Percentiles rank a stretch among this genome's conserved stretches.
phyloP scores from a whole-genome alignment of 2,888 invertebrate genomes.

The Epinotia demarniana region DNA sequence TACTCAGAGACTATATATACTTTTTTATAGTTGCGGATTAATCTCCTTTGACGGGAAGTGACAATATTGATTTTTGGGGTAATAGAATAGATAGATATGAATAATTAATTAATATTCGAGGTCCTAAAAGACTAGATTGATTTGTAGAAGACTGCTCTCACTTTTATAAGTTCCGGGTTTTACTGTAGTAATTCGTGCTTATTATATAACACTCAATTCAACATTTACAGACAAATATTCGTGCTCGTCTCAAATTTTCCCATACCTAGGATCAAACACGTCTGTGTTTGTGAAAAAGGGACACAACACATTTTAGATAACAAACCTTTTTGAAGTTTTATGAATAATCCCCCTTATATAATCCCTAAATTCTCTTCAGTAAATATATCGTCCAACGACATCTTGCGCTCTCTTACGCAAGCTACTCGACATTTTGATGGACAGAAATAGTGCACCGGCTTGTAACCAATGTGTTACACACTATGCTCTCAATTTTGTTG shows the following conservation, averaged over 20 bases:
- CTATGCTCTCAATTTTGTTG: slow-evolving; percentile 1
- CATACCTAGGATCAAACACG: too few species aligned
- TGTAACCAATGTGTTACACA: slow-evolving; percentile 51
- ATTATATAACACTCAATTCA: background rate
- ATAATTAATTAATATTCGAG: background rate
- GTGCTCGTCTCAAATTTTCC: too few species aligned
- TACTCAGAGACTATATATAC: background rate
- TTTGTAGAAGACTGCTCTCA: background rate
- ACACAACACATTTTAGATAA: too few species aligned
- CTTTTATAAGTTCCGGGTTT: background rate
- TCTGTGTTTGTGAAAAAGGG: too few species aligned
- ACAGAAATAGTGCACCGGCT: slow-evolving; percentile 75
- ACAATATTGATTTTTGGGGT: background rate
- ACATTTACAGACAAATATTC: too few species aligned
- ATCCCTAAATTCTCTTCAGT: background rate
- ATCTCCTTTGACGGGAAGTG: background rate
- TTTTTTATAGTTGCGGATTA: background rate
- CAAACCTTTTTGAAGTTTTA: background rate
- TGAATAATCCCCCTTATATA: background rate
- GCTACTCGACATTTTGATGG: slow-evolving; percentile 76
- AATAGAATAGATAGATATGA: background rate
- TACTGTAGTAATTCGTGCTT: background rate
- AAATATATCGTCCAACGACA: slow-evolving; percentile 61
- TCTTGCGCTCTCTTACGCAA: slow-evolving; percentile 71
- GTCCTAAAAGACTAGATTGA: background rate